These are phyloP conservation scores for Gymnocephalus cernua DNA, from an alignment of 2,113 vertebrate species.

Conservation along the genomic window DNA sequence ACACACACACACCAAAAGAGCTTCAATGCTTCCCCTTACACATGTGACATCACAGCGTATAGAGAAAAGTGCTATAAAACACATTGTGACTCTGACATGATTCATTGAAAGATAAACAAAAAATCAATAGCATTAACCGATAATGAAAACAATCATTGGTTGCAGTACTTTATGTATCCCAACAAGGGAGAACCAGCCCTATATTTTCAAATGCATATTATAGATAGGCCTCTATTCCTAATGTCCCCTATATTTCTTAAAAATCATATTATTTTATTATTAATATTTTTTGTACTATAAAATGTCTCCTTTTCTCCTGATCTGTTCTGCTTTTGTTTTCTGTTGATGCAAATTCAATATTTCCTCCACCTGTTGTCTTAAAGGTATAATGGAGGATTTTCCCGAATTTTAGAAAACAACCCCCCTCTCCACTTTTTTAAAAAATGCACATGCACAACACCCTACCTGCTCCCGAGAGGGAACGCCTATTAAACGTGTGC, in stretches of 20 bases:
- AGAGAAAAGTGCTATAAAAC: background rate
- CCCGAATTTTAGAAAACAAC: too few relatives aligned
- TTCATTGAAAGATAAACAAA: background rate
- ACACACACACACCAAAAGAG: conserved; percentile 1
- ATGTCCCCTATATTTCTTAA: too few relatives aligned
- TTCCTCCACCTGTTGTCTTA: background rate
- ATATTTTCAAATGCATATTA: background rate
- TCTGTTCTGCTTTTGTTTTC: background rate
- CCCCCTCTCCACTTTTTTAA: too few relatives aligned
- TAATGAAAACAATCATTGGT: background rate
- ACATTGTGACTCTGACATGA: background rate
- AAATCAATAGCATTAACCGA: too few relatives aligned
- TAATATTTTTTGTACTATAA: background rate
- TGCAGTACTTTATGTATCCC: background rate
- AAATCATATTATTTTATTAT: background rate
- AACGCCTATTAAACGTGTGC: too few relatives aligned
- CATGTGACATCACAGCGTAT: too few relatives aligned
- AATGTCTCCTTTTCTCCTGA: background rate
- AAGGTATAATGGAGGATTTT: too few relatives aligned
- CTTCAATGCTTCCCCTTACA: background rate
- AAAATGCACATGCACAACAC: too few relatives aligned
- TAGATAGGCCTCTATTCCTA: background rate
- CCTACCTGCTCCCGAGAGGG: too few relatives aligned
- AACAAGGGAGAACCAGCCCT: background rate
- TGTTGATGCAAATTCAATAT: too few relatives aligned